Evolutionary conservation across 2,797 vertebrate species (phyloP), one percentile per base, ranked within the genome.

Genomic region (Moxostoma hubbsi): DNA sequence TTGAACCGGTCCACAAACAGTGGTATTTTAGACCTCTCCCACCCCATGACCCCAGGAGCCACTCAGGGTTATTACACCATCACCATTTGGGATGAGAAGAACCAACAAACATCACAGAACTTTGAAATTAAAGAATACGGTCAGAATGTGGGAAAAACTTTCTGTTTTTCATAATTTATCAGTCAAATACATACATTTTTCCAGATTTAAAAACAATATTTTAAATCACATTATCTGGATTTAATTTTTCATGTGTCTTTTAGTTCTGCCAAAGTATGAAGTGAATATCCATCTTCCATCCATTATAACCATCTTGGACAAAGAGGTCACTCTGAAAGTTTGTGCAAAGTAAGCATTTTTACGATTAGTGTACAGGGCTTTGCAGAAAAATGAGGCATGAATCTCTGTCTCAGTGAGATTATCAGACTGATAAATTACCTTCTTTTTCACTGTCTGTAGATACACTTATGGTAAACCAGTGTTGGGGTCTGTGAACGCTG

Each of bases 241-340:
- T n/a, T 68, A 46, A 1, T 8, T 1, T 5, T 24, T 45, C 2
- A 24, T 53, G 9, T 57, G 11, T 65, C 6, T 43, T 91, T 57
- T 79, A 96, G 95, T 89, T 61, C 81, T 92, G 63, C 93, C 94
- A 70, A 96, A 94, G 85, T 96, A 91, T 89, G 93, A 95, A 73
- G 90, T 96, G 11, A 90, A 47, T 7, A 82, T 95, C 46, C 75
- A 92, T 8, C 80, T 82, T 0, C 95, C 94, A 67, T 24, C 24
- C 1, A 82, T 91, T 63, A 87, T 96, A 24, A 89, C 89, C 72
- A 77, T 87, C 24, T 73, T 92, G 84, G 93, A 96, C 62, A 50
- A 79, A 61, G 66, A 84, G 11, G 90, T 90, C 36, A 87, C 59
- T 0, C 43, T 96, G 0, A 88, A 63, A 57, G 69, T 95, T 4